phyloP scores from a whole-genome alignment of 1,140 invertebrate species.

The Zaprionus davidi region DNA sequence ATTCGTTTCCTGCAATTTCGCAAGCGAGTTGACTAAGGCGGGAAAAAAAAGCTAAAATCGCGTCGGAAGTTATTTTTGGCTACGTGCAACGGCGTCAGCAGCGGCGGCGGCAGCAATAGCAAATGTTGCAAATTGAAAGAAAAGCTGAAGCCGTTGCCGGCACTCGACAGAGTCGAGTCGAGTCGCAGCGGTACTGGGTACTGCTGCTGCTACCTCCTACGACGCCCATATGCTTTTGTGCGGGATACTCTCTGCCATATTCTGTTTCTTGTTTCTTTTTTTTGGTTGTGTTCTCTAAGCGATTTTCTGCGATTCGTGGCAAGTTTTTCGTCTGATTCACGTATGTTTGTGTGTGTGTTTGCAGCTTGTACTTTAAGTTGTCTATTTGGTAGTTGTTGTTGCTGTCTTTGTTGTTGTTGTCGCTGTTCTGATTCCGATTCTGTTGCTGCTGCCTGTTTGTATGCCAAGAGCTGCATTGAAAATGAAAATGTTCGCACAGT shows the following conservation, averaged over 20 bases:
- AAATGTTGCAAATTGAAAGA: constrained; percentile 82
- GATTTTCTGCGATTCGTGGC: constrained; percentile 73
- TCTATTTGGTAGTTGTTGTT: constrained; percentile 73
- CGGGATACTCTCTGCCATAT: neutral
- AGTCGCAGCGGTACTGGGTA: constrained; percentile 5
- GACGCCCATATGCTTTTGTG: constrained; percentile 70
- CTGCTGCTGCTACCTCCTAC: constrained; percentile 1
- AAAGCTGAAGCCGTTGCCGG: constrained; percentile 59
- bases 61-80: constrained; percentile 77
- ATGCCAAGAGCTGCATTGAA: constrained; percentile 78
- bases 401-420: constrained; percentile 31
- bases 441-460: constrained; percentile 48
- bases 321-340: constrained; percentile 39
- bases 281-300: constrained; percentile 62
- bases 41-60: constrained; percentile 57
- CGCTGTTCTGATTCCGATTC: constrained; percentile 26
- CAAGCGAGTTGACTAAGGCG: constrained; percentile 44
- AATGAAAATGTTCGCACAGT: constrained; percentile 82
- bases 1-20: constrained; percentile 76
- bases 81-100: constrained; percentile 60
- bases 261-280: constrained; percentile 20
- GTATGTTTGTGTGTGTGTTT: constrained; percentile 30
- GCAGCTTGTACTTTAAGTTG: constrained; percentile 73
- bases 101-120: constrained; percentile 42
- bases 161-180: constrained; percentile 12